These are phyloP conservation scores for Holacanthella duospinosa DNA, from an alignment of 2,888 invertebrate species.

Conservation along the genomic window DNA sequence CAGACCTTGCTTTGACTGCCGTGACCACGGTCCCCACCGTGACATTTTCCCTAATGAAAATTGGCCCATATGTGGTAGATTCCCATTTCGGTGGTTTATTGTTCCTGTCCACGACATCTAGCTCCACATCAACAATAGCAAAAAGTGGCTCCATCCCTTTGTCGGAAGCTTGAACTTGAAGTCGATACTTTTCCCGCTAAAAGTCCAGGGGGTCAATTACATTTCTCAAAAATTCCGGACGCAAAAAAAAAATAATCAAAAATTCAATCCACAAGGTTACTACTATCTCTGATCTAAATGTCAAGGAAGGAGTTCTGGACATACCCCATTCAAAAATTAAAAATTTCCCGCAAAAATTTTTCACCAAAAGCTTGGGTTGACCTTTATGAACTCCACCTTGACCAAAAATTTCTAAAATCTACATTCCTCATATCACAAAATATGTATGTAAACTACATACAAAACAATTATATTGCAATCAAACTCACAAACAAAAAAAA, in stretches of 20 bases:
- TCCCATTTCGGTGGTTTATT: constrained; percentile 97
- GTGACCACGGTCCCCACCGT: constrained; percentile 97
- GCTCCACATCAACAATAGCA: constrained; percentile 93
- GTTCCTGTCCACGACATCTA: constrained; percentile 95
- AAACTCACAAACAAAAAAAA: neutral
- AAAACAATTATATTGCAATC: neutral
- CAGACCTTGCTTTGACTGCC: constrained; percentile 87
- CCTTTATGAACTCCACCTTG: neutral
- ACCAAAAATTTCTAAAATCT: neutral
- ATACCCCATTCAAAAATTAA: constrained; percentile 27
- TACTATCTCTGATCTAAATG: neutral
- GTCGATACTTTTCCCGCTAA: constrained; percentile 91
- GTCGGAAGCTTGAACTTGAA: constrained; percentile 94
- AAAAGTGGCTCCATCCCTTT: constrained; percentile 72
- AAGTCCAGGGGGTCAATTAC: constrained; percentile 7
- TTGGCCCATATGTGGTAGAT: constrained; percentile 89
- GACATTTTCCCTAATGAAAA: constrained; percentile 97
- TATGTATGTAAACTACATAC: too few species aligned
- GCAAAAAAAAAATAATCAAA: neutral
- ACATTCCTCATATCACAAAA: neutral
- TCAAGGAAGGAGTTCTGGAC: neutral
- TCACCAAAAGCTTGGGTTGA: too few species aligned
- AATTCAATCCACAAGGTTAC: neutral
- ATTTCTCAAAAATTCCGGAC: constrained; percentile 5
- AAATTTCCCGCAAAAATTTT: too few species aligned